These are phyloP conservation scores for Gymnocephalus cernua DNA, from an alignment of 2,113 vertebrate species.

Conservation along the genomic window DNA sequence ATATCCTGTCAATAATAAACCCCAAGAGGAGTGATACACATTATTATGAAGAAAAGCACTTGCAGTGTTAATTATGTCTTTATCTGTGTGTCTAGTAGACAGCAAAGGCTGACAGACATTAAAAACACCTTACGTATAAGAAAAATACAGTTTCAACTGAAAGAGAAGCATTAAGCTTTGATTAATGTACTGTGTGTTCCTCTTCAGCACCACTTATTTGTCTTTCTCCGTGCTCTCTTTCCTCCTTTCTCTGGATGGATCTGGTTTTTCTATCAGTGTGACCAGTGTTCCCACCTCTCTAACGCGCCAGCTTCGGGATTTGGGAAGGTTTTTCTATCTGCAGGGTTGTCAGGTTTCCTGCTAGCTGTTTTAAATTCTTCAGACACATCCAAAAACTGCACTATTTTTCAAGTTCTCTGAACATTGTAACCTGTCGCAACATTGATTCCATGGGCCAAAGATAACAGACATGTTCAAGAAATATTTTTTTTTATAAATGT, in stretches of 20 bases:
- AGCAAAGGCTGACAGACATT: neutral
- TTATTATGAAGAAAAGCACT: neutral
- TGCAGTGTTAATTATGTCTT: neutral
- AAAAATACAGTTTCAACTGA: conserved; percentile 15
- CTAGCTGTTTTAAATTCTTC: conserved; percentile 37
- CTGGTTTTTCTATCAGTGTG: conserved; percentile 79
- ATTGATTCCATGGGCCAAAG: neutral
- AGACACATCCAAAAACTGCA: conserved; percentile 21
- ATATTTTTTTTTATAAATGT: neutral
- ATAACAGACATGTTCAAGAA: neutral
- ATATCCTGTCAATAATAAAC: conserved; percentile 4
- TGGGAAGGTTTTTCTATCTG: conserved; percentile 44
- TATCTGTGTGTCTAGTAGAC: neutral
- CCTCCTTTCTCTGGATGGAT: conserved; percentile 44
- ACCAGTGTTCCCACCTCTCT: conserved; percentile 63
- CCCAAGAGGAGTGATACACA: neutral
- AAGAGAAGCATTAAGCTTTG: conserved; percentile 24
- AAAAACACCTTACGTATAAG: conserved; percentile 17
- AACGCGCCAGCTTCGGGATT: conserved; percentile 28
- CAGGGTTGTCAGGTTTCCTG: conserved; percentile 39
- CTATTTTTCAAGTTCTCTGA: conserved; percentile 31
- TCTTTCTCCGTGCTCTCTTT: conserved; percentile 26
- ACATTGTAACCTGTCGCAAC: conserved; percentile 2
- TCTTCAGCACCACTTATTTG: neutral
- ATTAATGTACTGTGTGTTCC: neutral